Conservation (phyloP, 2,113 vertebrate genomes). For the Plecotus auritus region DNA sequence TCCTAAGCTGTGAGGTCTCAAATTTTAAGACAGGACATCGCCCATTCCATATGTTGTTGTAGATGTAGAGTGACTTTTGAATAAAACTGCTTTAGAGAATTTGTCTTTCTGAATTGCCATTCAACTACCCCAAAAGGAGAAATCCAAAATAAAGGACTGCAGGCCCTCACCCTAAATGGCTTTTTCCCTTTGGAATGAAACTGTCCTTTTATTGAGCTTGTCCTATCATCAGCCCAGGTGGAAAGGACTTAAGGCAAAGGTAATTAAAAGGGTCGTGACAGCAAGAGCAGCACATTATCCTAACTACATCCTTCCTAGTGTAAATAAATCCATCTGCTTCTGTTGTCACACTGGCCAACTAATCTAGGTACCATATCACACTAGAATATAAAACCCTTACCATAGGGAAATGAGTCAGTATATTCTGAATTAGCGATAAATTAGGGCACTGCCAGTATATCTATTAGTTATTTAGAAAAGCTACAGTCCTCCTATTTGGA, state of each 20-base stretch:
- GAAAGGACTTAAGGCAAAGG: not conserved
- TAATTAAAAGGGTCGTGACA: not conserved
- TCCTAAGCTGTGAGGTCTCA: not conserved
- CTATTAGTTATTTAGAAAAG: not conserved
- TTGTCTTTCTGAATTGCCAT: not conserved
- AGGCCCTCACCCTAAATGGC: not conserved
- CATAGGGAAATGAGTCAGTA: not conserved
- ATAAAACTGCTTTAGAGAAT: constrained; percentile 11
- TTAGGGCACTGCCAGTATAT: not conserved
- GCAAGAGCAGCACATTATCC: not conserved
- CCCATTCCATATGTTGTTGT: not conserved
- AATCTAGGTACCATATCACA: not conserved
- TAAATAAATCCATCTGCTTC: not conserved
- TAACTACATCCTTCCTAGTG: not conserved
- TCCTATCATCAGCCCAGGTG: not conserved
- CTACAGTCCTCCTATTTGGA: not conserved
- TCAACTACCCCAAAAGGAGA: not conserved
- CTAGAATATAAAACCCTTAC: not conserved
- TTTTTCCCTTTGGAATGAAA: not conserved
- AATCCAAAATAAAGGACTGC: not conserved
- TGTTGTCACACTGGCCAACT: not conserved
- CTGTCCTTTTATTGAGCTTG: not conserved
- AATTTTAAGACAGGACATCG: not conserved
- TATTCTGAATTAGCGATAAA: constrained; percentile 9
- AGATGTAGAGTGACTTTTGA: not conserved